phyloP scores from a whole-genome alignment of 1,140 invertebrate species.

The Drosophila chauvacae region DNA sequence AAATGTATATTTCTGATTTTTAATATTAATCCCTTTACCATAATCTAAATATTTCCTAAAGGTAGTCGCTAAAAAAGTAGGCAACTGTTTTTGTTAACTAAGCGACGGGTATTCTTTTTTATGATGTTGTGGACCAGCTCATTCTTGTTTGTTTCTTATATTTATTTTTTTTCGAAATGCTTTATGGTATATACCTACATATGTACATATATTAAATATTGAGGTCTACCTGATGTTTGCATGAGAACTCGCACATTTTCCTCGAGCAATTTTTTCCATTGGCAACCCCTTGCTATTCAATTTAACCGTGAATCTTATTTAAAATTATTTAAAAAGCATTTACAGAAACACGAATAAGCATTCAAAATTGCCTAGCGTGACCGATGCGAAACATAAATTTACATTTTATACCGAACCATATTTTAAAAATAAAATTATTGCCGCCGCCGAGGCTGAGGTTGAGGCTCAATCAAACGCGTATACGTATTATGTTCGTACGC shows the following conservation, averaged over 20 bases:
- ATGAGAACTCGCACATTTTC: conserved; percentile 22
- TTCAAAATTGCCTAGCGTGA: conserved; percentile 47
- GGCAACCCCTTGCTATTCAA: conserved; percentile 16
- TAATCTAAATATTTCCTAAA: not conserved
- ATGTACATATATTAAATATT: not conserved
- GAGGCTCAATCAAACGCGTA: conserved; percentile 62
- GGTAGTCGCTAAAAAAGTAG: not conserved
- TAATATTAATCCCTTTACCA: not conserved
- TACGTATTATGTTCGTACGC: conserved; percentile 30
- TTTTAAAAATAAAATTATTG: conserved; percentile 69
- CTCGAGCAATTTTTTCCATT: not conserved
- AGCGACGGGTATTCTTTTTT: not conserved
- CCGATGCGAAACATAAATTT: conserved; percentile 64
- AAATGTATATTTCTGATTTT: not conserved
- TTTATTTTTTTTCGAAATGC: not conserved
- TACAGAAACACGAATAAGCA: conserved; percentile 45
- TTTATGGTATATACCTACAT: not conserved
- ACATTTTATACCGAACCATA: conserved; percentile 56
- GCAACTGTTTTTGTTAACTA: not conserved
- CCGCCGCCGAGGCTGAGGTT: conserved; percentile 46
- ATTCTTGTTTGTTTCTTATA: not conserved
- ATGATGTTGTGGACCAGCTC: not conserved
- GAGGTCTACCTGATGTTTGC: not conserved
- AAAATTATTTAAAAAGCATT: conserved; percentile 59
- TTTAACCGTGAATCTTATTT: conserved; percentile 51